phyloP scores from a whole-genome alignment of 1,140 invertebrate species.

The Microplitis mediator region DNA sequence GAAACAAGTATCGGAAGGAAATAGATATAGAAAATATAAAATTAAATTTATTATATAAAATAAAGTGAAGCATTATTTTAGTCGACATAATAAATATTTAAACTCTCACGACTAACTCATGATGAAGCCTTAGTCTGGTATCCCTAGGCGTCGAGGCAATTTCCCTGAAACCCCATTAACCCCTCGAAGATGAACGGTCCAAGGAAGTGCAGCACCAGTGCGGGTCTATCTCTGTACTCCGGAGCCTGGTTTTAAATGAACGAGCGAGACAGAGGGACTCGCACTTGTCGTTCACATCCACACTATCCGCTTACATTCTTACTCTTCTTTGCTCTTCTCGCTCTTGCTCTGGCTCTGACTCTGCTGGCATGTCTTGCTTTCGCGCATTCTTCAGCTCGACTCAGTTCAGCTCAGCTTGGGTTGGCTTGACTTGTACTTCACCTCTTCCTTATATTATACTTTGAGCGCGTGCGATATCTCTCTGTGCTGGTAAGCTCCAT shows the following conservation, averaged over 20 bases:
- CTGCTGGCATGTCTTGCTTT: not conserved
- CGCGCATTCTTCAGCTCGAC: not conserved
- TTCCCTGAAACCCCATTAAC: conserved; percentile 24
- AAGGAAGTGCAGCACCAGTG: not conserved
- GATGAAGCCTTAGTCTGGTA: not conserved
- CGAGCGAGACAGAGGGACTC: not conserved
- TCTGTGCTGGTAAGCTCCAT: not conserved
- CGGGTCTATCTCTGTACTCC: not conserved
- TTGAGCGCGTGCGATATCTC: not conserved
- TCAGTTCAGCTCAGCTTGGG: too few relatives aligned
- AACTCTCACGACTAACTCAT: not conserved
- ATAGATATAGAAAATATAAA: too few relatives aligned
- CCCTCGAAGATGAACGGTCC: conserved; percentile 15
- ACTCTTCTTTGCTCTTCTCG: not conserved
- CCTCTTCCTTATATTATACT: conserved; percentile 37
- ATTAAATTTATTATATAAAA: too few relatives aligned
- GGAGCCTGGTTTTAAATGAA: not conserved
- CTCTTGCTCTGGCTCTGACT: not conserved
- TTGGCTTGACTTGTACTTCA: not conserved
- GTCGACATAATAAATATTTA: not conserved
- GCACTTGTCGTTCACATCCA: conserved; percentile 9
- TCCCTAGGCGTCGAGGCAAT: conserved; percentile 12
- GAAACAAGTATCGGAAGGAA: too few relatives aligned
- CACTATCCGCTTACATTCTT: not conserved
- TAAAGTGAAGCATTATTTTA: too few relatives aligned